Evolutionary conservation across 1,140 invertebrate species (phyloP), one percentile per base, ranked within the genome.

Genomic region (Anagrus nilaparvatae): DNA sequence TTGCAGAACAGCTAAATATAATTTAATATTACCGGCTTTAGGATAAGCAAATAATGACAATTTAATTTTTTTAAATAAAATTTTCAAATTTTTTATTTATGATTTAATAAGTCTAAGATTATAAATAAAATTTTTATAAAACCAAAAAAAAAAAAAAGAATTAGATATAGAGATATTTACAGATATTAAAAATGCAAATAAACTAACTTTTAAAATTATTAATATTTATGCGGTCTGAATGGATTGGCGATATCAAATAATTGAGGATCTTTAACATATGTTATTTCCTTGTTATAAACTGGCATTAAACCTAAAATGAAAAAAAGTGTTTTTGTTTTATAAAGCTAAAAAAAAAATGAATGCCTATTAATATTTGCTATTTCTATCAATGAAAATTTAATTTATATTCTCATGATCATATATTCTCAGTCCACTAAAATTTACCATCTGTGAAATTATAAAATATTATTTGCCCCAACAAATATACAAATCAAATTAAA

Each of bases 241-340:
- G 87, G 86, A 44, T 75, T 76, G 49, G 88, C 82, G 1, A 83
- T 80, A 62, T 92, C 80, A 64, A 87, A 91, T 6, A 93, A 59
- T 56, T 83, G 81, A 12, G 88, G 88, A 69, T 93, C 88, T 43
- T 81, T 75, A 2, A 87, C 53, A 55, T 82, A 92, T 33, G 72
- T 65, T 18, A 80, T 69, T 43, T 84, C 75, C 60, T 90, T 92
- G 25, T 79, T 70, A 56, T 81, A 80, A 32, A 70, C 70, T 1
- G 81, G 73, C 84, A 92, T 87, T 19, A 80, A 75, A 30, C 44
- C 48, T 50, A 30, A 25, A 50, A 49, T 23, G 20, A 21, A 1
- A 24, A 12, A 36, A 3, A 36, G n/a, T 36, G 23, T 36, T 24
- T 23, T n/a, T n/a, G n/a, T n/a, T n/a, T n/a, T n/a, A n/a, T n/a